Percentiles rank a stretch among this genome's conserved stretches.
Conservation (phyloP, 2,113 vertebrate genomes). For the Girardinichthys multiradiatus region DNA sequence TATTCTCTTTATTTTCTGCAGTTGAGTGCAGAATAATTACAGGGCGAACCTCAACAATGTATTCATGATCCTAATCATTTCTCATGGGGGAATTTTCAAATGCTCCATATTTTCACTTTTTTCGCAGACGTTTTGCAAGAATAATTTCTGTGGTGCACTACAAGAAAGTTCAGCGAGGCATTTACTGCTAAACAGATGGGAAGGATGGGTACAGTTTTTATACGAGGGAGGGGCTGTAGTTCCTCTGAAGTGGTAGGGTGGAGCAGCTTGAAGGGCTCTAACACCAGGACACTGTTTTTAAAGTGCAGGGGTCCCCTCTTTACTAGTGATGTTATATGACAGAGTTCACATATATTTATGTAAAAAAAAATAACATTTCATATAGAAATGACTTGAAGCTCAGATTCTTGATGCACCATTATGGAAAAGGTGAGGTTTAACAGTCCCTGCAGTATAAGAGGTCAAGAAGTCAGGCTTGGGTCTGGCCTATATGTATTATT, state of each 20-base stretch:
- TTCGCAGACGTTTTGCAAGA: background rate
- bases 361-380: background rate
- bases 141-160: slow-evolving; percentile 13
- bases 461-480: slow-evolving; percentile 21
- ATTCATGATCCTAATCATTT: background rate
- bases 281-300: slow-evolving; percentile 28
- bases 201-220: slow-evolving; percentile 54
- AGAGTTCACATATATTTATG: background rate
- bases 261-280: slow-evolving; percentile 55
- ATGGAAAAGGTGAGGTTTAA: background rate
- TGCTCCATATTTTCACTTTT: background rate
- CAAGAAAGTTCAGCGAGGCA: background rate
- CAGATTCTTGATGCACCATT: background rate
- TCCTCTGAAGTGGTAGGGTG: slow-evolving; percentile 72
- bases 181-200: slow-evolving; percentile 31
- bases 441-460: slow-evolving; percentile 16
- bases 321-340: background rate
- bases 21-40: background rate
- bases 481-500: slow-evolving; percentile 67
- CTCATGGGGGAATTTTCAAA: background rate
- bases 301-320: slow-evolving; percentile 1
- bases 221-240: slow-evolving; percentile 49
- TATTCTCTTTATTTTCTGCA: too few relatives aligned
- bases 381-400: background rate
- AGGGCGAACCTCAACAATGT: background rate